Conservation (phyloP, 2,113 vertebrate genomes). For the Pipra filicauda region DNA sequence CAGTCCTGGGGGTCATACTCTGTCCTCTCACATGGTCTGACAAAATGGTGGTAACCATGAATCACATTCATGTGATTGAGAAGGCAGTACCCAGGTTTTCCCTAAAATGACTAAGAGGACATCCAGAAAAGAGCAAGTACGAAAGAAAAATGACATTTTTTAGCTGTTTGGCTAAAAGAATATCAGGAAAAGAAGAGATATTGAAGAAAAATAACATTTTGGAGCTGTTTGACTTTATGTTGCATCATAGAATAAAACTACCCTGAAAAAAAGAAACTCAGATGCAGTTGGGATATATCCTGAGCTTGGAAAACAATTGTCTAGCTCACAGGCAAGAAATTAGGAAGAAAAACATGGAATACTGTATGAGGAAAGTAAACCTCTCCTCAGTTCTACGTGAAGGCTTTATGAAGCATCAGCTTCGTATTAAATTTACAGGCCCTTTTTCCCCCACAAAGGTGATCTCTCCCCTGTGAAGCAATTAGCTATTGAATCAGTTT, state of each 20-base stretch:
- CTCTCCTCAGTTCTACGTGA: background rate
- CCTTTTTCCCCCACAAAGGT: background rate
- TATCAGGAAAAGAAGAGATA: background rate
- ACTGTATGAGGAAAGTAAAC: background rate
- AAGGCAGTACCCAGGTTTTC: background rate
- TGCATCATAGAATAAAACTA: background rate
- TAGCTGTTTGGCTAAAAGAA: background rate
- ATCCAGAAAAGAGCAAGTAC: background rate
- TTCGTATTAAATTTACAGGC: constrained; percentile 4
- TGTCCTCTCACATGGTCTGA: background rate
- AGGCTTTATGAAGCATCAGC: background rate
- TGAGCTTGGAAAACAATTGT: background rate
- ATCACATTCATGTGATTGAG: background rate
- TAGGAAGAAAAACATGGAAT: background rate
- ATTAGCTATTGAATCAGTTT: constrained; percentile 36
- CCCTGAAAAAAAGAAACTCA: background rate
- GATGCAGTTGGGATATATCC: background rate
- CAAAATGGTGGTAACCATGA: background rate
- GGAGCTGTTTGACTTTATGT: background rate
- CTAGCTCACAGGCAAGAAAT: background rate
- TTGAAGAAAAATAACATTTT: background rate
- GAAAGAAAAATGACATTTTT: background rate
- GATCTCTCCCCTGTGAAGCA: constrained; percentile 31
- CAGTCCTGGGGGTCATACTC: background rate
- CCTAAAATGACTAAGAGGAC: background rate